A percentile compares a stretch with the other conserved stretches of the same genome.
Conservation (phyloP, 1,140 invertebrate genomes). For the Nylanderia fulva region DNA sequence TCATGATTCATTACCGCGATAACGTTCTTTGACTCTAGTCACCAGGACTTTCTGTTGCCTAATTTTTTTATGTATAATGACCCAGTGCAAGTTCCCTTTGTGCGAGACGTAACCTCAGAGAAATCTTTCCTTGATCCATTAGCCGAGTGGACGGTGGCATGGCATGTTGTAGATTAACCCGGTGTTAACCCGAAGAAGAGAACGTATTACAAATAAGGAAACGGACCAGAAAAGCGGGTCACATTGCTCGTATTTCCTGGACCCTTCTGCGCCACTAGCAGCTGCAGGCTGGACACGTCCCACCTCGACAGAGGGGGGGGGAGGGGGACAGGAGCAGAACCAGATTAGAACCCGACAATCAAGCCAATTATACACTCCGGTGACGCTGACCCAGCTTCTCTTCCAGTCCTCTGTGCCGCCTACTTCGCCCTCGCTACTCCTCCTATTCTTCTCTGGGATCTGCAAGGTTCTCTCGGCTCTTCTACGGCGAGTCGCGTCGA, state of each 20-base stretch:
- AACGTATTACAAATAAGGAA: conserved; percentile 75
- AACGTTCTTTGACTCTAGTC: conserved; percentile 19
- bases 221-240: conserved; percentile 68
- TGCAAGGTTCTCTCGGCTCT: conserved; percentile 75
- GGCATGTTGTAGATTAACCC: conserved; percentile 61
- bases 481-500: conserved; percentile 73
- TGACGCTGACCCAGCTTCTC: conserved; percentile 83
- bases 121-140: conserved; percentile 59
- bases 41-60: conserved; percentile 18
- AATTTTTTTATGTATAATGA: conserved; percentile 50
- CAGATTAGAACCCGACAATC: conserved; percentile 85
- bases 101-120: background rate
- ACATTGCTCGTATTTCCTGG: conserved; percentile 65
- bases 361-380: conserved; percentile 85
- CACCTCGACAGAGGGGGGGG: conserved; percentile 77
- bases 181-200: conserved; percentile 65
- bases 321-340: conserved; percentile 79
- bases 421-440: conserved; percentile 69
- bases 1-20: conserved; percentile 57
- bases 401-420: conserved; percentile 71
- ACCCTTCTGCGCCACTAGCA: conserved; percentile 48
- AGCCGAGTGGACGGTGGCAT: conserved; percentile 49
- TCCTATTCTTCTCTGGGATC: conserved; percentile 78
- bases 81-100: conserved; percentile 31
- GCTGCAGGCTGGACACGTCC: conserved; percentile 71